phyloP scores from a whole-genome alignment of 2,888 invertebrate genomes.

The Diogma glabrata region DNA sequence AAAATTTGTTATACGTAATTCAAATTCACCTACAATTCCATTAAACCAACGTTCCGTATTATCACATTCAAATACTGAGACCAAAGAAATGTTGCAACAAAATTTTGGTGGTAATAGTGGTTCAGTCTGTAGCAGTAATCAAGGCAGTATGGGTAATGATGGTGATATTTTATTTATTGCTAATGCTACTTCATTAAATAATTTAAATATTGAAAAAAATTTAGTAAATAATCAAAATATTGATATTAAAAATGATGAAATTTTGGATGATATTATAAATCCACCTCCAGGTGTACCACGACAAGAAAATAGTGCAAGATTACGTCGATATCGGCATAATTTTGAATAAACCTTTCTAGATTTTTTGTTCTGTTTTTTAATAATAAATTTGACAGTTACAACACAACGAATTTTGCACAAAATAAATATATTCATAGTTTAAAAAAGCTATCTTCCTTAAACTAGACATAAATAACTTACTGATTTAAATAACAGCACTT shows the following conservation, averaged over 20 bases:
- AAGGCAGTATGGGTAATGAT: neutral
- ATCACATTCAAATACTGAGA: neutral
- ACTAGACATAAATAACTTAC: no score
- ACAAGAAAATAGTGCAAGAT: constrained; percentile 34
- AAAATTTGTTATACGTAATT: constrained; percentile 13
- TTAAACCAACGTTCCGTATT: neutral
- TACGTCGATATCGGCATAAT: constrained; percentile 35
- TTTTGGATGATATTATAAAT: constrained; percentile 26
- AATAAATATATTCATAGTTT: no score
- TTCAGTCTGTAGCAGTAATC: neutral
- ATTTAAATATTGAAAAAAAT: neutral
- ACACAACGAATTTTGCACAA: no score
- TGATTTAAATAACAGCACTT: no score
- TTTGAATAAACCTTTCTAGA: constrained; percentile 17
- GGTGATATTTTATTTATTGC: neutral
- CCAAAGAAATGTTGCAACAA: neutral
- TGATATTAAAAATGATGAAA: neutral
- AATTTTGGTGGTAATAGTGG: neutral
- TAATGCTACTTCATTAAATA: neutral
- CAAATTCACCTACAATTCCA: neutral
- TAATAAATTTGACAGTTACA: no score
- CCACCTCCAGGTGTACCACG: constrained; percentile 36
- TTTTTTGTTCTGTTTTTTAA: no score
- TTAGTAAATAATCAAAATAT: neutral
- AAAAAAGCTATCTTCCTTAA: no score